Conservation (phyloP, 1,140 invertebrate species). For the Drosophila bocqueti region DNA sequence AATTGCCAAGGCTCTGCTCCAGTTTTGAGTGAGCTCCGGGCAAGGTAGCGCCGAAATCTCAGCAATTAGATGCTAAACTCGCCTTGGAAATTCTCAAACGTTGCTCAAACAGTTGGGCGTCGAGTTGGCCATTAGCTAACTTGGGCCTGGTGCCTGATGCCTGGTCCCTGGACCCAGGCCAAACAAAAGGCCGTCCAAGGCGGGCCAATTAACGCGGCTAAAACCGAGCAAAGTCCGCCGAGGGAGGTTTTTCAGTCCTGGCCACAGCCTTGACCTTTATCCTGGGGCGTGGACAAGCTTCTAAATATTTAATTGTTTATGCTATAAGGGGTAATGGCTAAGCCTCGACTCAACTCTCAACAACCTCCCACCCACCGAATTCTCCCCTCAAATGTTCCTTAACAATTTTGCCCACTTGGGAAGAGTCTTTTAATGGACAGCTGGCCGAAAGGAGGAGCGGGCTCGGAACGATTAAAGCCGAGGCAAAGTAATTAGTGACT, state of each 20-base stretch:
- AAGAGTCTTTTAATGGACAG: constrained; percentile 75
- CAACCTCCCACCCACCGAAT: no score
- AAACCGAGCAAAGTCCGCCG: constrained; percentile 58
- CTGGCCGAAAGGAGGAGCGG: constrained; percentile 7
- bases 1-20: constrained; percentile 27
- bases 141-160: constrained; percentile 12
- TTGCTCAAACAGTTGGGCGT: constrained; percentile 72
- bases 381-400: constrained; percentile 37
- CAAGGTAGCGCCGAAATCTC: constrained; percentile 34
- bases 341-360: neutral
- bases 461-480: constrained; percentile 61
- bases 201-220: constrained; percentile 73
- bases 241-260: constrained; percentile 32
- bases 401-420: constrained; percentile 51
- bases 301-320: constrained; percentile 82
- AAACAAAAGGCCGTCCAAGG: constrained; percentile 67
- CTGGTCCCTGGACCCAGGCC: constrained; percentile 15
- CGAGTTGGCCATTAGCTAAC: constrained; percentile 72
- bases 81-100: constrained; percentile 72
- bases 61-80: constrained; percentile 56
- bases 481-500: constrained; percentile 80
- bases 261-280: constrained; percentile 78
- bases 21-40: constrained; percentile 25
- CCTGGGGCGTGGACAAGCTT: constrained; percentile 58
- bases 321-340: constrained; percentile 43